phyloP scores from a whole-genome alignment of 2,113 vertebrate species.

The Phrynocephalus versicolor region DNA sequence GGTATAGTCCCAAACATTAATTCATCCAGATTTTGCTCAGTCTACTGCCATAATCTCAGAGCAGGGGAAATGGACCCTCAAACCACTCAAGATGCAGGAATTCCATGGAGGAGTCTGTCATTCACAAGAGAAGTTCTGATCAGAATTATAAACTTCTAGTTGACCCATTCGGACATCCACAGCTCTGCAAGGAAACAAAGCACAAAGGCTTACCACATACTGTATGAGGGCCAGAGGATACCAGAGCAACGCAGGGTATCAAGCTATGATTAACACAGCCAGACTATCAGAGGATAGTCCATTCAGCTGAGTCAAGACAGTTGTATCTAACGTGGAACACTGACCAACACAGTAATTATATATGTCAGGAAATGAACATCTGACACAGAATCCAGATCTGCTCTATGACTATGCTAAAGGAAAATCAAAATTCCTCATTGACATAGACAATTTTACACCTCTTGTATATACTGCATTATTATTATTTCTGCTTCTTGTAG shows the following conservation, averaged over 20 bases:
- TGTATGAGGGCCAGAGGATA: conserved; percentile 14
- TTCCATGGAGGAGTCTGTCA: neutral
- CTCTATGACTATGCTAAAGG: neutral
- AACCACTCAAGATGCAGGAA: neutral
- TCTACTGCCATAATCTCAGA: neutral
- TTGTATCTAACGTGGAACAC: neutral
- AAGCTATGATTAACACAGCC: neutral
- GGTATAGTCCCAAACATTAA: no score
- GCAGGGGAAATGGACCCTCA: neutral
- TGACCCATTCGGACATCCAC: conserved; percentile 9
- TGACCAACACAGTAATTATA: neutral
- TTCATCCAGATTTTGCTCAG: no score
- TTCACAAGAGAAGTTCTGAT: neutral
- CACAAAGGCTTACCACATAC: neutral
- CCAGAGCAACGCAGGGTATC: neutral
- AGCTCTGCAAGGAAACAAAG: conserved; percentile 12
- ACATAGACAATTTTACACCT: neutral
- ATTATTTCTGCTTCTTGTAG: neutral
- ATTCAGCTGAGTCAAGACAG: neutral
- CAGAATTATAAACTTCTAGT: neutral
- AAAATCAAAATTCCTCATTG: neutral
- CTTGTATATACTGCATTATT: neutral
- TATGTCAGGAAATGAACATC: no score
- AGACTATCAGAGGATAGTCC: neutral
- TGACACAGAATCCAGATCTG: no score